These are phyloP conservation scores for Panagrolaimus sp. DNA, from an alignment of 1,140 invertebrate genomes.

Conservation along the genomic window DNA sequence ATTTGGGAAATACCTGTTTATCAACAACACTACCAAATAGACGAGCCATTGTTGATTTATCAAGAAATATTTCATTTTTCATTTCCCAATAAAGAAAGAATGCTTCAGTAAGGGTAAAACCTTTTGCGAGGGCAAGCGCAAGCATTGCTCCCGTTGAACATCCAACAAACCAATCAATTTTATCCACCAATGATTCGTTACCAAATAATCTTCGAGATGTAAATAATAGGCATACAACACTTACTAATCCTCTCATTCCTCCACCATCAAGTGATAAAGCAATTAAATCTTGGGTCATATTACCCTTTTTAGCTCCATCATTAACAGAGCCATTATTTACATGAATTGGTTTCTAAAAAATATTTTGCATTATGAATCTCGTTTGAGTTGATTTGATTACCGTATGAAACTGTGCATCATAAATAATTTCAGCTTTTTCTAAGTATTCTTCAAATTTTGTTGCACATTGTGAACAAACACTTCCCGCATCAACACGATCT, in stretches of 20 bases:
- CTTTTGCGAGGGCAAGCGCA: constrained; percentile 46
- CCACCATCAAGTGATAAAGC: constrained; percentile 48
- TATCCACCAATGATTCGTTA: constrained; percentile 39
- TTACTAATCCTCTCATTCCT: constrained; percentile 49
- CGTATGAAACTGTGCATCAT: constrained; percentile 27
- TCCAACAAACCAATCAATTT: constrained; percentile 46
- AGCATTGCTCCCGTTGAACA: constrained; percentile 47
- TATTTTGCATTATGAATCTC: constrained; percentile 14
- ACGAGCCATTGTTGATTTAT: constrained; percentile 45
- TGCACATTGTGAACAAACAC: constrained; percentile 20
- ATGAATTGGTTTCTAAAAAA: constrained; percentile 23
- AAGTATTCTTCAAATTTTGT: constrained; percentile 33
- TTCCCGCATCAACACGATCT: constrained; percentile 34
- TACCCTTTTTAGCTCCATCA: constrained; percentile 9
- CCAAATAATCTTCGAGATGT: constrained; percentile 44
- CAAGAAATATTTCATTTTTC: constrained; percentile 51
- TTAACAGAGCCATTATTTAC: constrained; percentile 9
- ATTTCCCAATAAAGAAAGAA: constrained; percentile 56
- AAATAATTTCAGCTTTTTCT: constrained; percentile 24
- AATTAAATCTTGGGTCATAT: constrained; percentile 22
- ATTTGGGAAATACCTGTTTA: constrained; percentile 38
- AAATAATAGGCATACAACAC: constrained; percentile 43
- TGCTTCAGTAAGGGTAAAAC: constrained; percentile 39
- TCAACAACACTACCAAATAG: constrained; percentile 46
- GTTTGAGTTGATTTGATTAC: constrained; percentile 13